Conservation (phyloP, 2,113 vertebrate genomes). For the Istiophorus platypterus region DNA sequence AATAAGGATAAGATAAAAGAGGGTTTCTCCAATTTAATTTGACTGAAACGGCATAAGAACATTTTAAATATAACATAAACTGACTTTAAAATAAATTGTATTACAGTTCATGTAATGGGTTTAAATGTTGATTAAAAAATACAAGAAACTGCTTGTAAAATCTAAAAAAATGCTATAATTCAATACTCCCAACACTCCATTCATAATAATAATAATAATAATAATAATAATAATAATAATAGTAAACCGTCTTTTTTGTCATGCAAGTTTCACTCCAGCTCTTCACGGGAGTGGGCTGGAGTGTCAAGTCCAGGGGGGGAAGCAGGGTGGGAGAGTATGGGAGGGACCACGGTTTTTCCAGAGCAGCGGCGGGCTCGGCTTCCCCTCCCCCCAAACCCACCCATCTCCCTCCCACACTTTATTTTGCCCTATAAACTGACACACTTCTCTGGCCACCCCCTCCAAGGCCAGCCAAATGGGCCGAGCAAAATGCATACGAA, state of each 20-base stretch:
- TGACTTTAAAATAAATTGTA: not conserved
- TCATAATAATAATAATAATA: not conserved
- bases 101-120: not conserved
- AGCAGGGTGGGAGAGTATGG: slow-evolving; percentile 71
- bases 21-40: too few relatives aligned
- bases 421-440: slow-evolving; percentile 83
- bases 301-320: slow-evolving; percentile 44
- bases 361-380: slow-evolving; percentile 76
- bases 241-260: not conserved
- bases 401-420: slow-evolving; percentile 82
- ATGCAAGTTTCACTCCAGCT: not conserved
- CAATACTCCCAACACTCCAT: too few relatives aligned
- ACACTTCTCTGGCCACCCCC: slow-evolving; percentile 81
- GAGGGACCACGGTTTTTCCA: slow-evolving; percentile 79
- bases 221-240: not conserved
- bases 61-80: not conserved
- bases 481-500: slow-evolving; percentile 73
- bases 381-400: slow-evolving; percentile 83
- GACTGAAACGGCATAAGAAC: not conserved
- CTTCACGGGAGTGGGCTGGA: slow-evolving; percentile 17
- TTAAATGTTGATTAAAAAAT: too few relatives aligned
- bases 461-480: slow-evolving; percentile 84
- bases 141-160: not conserved
- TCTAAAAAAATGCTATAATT: too few relatives aligned
- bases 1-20: not conserved